Conservation (phyloP, 2,113 vertebrate genomes). For the Carlito syrichta region DNA sequence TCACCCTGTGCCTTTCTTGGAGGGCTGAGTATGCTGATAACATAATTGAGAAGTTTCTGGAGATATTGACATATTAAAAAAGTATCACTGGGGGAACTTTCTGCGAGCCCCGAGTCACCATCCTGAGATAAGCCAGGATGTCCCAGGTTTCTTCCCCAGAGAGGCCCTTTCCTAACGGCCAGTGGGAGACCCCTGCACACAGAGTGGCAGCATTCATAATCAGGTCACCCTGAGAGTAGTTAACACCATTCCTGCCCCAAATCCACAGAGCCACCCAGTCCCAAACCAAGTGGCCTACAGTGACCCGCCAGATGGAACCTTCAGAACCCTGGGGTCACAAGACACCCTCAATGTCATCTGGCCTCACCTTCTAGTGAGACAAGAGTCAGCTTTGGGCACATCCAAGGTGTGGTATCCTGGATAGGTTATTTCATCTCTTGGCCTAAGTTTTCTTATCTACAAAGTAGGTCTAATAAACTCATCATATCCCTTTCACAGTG, state of each 20-base stretch:
- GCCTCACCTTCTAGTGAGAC: neutral
- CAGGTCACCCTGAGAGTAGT: neutral
- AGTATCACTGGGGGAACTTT: constrained; percentile 30
- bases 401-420: neutral
- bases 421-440: neutral
- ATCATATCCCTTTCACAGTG: neutral
- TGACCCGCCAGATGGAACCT: neutral
- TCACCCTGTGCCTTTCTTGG: neutral
- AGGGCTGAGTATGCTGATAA: constrained; percentile 30
- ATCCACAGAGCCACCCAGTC: neutral
- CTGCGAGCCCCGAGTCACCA: constrained; percentile 32
- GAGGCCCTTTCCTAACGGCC: neutral
- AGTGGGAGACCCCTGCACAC: neutral
- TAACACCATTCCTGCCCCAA: neutral
- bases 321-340: neutral
- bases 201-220: neutral
- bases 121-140: neutral
- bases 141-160: neutral
- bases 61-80: constrained; percentile 25
- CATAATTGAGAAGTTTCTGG: neutral
- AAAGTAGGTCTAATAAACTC: neutral
- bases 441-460: neutral
- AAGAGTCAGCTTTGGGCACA: neutral
- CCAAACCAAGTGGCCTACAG: neutral
- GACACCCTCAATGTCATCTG: neutral